A percentile compares a stretch with the other conserved stretches of the same genome.
Conservation (phyloP, 1,140 invertebrate genomes). For the Theocolax elegans region DNA sequence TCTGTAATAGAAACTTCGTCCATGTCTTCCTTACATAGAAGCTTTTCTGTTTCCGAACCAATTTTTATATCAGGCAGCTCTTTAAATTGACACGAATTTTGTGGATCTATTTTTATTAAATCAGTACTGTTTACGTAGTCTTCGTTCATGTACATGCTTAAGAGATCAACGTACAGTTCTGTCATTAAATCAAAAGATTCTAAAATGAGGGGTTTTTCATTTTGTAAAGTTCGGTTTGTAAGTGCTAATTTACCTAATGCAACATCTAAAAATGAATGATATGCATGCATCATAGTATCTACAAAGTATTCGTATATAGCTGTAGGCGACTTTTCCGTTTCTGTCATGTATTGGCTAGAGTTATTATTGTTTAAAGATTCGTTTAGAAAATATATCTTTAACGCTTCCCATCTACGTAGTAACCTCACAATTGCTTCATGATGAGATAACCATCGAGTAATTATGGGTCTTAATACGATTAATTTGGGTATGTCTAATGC, state of each 20-base stretch:
- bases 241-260: background rate
- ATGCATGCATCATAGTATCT: background rate
- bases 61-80: background rate
- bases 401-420: background rate
- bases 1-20: too few relatives aligned
- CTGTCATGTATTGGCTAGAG: background rate
- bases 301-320: background rate
- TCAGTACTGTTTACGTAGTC: background rate
- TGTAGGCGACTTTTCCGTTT: background rate
- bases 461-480: background rate
- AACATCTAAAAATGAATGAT: too few relatives aligned
- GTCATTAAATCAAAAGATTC: background rate
- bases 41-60: background rate
- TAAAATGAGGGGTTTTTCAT: background rate
- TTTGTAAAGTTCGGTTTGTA: background rate
- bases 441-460: background rate
- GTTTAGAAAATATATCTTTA: background rate
- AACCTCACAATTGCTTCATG: background rate
- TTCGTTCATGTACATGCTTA: background rate
- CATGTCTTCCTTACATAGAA: background rate
- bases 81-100: background rate
- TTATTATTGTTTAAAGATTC: background rate
- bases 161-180: background rate
- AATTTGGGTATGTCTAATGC: background rate
- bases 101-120: background rate